Conservation (phyloP, 2,888 invertebrate species). For the Amphipyra berbera region DNA sequence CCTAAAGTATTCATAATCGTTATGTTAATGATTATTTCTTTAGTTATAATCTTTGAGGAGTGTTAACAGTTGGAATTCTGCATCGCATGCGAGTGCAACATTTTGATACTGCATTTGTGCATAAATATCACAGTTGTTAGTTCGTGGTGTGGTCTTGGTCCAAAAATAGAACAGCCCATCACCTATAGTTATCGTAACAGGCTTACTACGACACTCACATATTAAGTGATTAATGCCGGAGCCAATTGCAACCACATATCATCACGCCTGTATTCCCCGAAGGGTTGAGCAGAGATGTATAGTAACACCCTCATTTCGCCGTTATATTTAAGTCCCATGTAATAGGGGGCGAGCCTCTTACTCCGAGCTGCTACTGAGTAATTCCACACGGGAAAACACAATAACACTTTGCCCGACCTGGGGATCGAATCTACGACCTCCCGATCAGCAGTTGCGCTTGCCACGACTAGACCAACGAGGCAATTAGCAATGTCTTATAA, state of each 20-base stretch:
- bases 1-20: not conserved
- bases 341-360: too few relatives aligned
- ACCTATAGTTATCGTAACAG: slow-evolving; percentile 13
- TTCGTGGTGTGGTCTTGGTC: slow-evolving; percentile 19
- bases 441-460: too few relatives aligned
- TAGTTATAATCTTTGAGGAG: slow-evolving; percentile 1
- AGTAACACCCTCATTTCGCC: too few relatives aligned
- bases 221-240: slow-evolving; percentile 26
- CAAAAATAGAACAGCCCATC: slow-evolving; percentile 34
- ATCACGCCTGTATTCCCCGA: too few relatives aligned
- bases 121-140: slow-evolving; percentile 18
- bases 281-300: too few relatives aligned
- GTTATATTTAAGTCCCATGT: too few relatives aligned
- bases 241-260: slow-evolving; percentile 4
- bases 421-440: too few relatives aligned
- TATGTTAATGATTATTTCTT: not conserved
- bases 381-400: too few relatives aligned
- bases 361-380: too few relatives aligned
- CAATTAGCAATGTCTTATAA: slow-evolving; percentile 5
- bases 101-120: slow-evolving; percentile 8
- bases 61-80: slow-evolving; percentile 8
- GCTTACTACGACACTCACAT: slow-evolving; percentile 32
- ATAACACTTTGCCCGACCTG: too few relatives aligned
- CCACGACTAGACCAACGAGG: too few relatives aligned
- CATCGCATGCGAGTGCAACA: slow-evolving; percentile 6